Base-by-base conservation (phyloP, 2,797 vertebrate genomes). In the Notamacropus eugenii region DNA sequence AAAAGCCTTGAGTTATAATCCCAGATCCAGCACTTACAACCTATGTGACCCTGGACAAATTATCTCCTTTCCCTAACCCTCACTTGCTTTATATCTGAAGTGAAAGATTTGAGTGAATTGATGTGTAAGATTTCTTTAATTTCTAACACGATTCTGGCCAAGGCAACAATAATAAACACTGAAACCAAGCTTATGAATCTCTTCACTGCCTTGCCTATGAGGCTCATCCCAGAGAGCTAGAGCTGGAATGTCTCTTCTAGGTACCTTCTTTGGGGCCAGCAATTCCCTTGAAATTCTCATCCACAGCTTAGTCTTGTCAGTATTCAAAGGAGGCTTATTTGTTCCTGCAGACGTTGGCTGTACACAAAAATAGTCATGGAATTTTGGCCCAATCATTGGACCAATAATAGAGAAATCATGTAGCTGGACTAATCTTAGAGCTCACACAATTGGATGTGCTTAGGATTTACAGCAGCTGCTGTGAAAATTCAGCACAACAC, bases 401-500 rank as follows among this genome's bases (percentile, higher is more conserved):
- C 74, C 74, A 46, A 87, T 50, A 87, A 87, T 87, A 87, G 74
- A 87, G 74, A 50, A 87, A 87, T 87, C 74, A 87, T 87, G 40
- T 50, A 87, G 74, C 9, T 1, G 24, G 74, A 87, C 74, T 87
- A 87, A 87, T 87, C 74, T 87, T 46, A 87, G 40, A 9, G 74
- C 74, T 27, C 22, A 87, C 22, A 87, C 74, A 87, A 87, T 27
- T 87, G 74, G 74, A 46, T 87, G 40, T 87, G 74, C 24, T 87
- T 87, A 87, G 74, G 74, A 87, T 87, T 87, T 87, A 87, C 24
- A 87, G 40, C 74, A 87, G 74, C 74, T 87, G 74, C 74, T 87
- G 74, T 27, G 74, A 46, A 82, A 82, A 24, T 16, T 40, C 67
- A 40, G 67, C 67, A 82, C 8, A 40, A 74, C 8, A 10, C 74